Evolutionary conservation across 2,888 invertebrate species (phyloP).

Genomic region (Thymelicus lineola): DNA sequence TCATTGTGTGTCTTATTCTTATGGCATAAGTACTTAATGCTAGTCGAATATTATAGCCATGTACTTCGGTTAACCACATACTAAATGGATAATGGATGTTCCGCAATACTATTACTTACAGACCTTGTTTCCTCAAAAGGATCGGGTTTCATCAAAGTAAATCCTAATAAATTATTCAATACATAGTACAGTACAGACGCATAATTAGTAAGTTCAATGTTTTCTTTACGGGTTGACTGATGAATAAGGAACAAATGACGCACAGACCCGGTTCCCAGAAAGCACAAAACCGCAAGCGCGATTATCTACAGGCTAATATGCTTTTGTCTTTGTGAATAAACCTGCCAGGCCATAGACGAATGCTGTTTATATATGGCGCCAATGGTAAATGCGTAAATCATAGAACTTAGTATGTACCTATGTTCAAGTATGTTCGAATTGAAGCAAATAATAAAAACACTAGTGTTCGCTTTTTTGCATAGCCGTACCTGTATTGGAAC

Average conservation of each 20-base stretch:
- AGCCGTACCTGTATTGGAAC: too few species aligned
- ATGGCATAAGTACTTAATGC: too few species aligned
- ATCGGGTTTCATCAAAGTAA: conserved; percentile 2
- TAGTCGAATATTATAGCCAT: too few species aligned
- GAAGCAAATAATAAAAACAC: too few species aligned
- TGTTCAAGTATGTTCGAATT: too few species aligned
- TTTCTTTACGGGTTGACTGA: neutral
- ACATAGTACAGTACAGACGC: neutral
- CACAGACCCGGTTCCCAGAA: conserved; percentile 15
- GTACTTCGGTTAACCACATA: too few species aligned
- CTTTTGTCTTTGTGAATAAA: conserved; percentile 14
- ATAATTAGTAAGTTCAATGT: conserved; percentile 3
- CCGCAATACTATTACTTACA: neutral
- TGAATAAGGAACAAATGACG: conserved; percentile 26
- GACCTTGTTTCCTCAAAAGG: neutral
- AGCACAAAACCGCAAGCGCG: conserved; percentile 22
- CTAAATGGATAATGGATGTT: too few species aligned
- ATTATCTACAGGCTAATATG: conserved; percentile 4
- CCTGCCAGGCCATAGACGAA: conserved; percentile 1
- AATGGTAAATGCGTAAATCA: too few species aligned
- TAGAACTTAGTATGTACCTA: too few species aligned
- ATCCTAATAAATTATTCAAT: neutral
- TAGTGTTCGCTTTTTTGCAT: too few species aligned
- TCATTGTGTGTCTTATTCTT: too few species aligned
- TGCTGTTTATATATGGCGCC: too few species aligned